Conservation (phyloP, 2,113 vertebrate genomes). For the Ammospiza nelsoni region DNA sequence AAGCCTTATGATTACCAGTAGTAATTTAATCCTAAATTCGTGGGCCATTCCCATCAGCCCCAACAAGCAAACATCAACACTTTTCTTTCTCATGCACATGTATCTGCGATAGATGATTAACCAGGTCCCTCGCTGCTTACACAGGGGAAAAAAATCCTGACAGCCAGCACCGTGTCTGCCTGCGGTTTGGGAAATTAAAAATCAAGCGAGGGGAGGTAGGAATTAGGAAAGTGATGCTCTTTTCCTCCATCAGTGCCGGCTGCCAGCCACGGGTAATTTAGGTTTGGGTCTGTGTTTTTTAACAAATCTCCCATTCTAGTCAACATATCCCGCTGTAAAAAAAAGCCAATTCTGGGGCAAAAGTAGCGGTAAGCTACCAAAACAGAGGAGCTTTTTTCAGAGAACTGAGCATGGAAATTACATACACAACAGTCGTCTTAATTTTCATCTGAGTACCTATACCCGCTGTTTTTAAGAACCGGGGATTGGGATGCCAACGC, state of each 20-base stretch:
- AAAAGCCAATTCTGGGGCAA: neutral
- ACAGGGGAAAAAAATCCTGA: neutral
- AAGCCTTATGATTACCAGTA: constrained; percentile 54
- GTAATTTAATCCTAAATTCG: constrained; percentile 87
- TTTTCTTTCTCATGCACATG: constrained; percentile 85
- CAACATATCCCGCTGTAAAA: neutral
- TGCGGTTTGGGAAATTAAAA: constrained; percentile 15
- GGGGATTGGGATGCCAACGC: neutral
- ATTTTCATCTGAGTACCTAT: neutral
- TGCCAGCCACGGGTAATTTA: neutral
- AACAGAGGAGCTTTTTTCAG: neutral
- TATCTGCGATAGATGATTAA: constrained; percentile 91
- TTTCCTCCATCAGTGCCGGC: neutral
- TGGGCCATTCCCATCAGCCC: constrained; percentile 85
- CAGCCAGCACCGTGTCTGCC: neutral
- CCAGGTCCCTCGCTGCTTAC: constrained; percentile 64
- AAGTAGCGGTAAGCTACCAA: neutral
- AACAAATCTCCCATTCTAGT: neutral
- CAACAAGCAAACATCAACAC: constrained; percentile 86
- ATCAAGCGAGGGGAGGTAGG: neutral
- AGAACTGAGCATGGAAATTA: neutral
- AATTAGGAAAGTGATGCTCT: neutral
- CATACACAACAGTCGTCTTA: neutral
- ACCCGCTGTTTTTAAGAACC: neutral
- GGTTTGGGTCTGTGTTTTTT: neutral